Base-by-base conservation (phyloP, 2,888 invertebrate species). In the Aporophyla nigra region DNA sequence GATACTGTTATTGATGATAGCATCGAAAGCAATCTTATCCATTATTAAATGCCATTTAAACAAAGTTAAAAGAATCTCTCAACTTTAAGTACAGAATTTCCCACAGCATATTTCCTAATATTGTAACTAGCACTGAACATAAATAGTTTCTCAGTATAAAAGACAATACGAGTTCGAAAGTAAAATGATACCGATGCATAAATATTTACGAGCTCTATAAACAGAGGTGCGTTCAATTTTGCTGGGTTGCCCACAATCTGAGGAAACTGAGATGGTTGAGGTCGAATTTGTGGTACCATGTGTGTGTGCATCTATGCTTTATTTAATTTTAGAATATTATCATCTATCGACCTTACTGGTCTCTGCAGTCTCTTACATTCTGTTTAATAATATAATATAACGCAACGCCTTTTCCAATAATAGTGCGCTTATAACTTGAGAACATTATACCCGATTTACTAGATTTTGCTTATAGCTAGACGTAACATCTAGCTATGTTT, bases 171-270 rank as follows among this genome's bases (percentile, higher is more conserved):
- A 89, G 87, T 66, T 63, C 74, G 87, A 91, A 92, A 93, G 94
- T 92, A 94, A 94, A 93, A 91, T 92, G 93, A 93, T 93, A 92
- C 91, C 82, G 85, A 89, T 89, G 86, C 90, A 93, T 94, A 94
- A 93, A 93, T 93, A 92, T 94, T 94, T 94, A 95, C 93, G 87
- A 87, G 85, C 82, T 86, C 91, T 92, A 92, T 95, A 94, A 94
- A 94, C 91, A 88, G 86, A 84, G 78, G 86, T 81, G 88, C 88
- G 75, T 76, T 91, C 91, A 91, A 93, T 92, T 92, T 91, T 76
- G 89, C 90, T 85, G 82, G 78, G 82, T 89, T 90, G 84, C 90
- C 82, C 87, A 90, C 90, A 90, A 91, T 91, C 90, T 90, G 77
- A 88, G 89, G 86, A 92, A 93, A 93, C 92, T 92, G 92, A 93